A percentile compares a stretch with the other conserved stretches of the same genome.
Conservation (phyloP, 1,140 invertebrate species). For the Mylabris phalerata region DNA sequence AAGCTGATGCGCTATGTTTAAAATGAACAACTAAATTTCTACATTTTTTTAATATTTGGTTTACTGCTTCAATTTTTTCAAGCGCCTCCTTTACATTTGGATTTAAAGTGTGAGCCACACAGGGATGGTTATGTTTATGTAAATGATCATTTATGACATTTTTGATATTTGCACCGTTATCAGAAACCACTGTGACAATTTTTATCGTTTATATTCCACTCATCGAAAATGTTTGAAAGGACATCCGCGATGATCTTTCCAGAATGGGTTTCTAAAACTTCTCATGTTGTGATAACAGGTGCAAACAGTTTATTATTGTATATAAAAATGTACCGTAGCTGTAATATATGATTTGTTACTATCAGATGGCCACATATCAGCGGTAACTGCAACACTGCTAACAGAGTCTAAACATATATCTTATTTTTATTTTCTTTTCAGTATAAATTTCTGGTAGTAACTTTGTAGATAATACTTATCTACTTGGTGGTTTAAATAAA, state of each 20-base stretch:
- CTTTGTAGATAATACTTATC: slow-evolving; percentile 8
- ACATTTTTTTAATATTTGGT: background rate
- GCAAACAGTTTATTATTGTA: slow-evolving; percentile 1
- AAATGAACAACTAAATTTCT: background rate
- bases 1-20: background rate
- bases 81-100: background rate
- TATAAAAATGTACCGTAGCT: slow-evolving; percentile 20
- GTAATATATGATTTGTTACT: slow-evolving; percentile 13
- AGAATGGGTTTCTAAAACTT: slow-evolving; percentile 7
- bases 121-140: background rate
- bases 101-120: background rate
- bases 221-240: background rate
- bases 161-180: slow-evolving; percentile 15
- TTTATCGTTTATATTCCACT: background rate
- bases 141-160: background rate
- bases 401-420: slow-evolving; percentile 7
- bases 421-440: background rate
- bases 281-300: slow-evolving; percentile 2
- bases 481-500: slow-evolving; percentile 11
- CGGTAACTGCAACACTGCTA: slow-evolving; percentile 1
- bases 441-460: slow-evolving; percentile 2
- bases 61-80: background rate
- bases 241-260: slow-evolving; percentile 3
- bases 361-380: slow-evolving; percentile 22
- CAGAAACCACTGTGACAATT: slow-evolving; percentile 11